These are phyloP conservation scores for Microdon myrmicae DNA, from an alignment of 2,888 invertebrate genomes.

Conservation along the genomic window DNA sequence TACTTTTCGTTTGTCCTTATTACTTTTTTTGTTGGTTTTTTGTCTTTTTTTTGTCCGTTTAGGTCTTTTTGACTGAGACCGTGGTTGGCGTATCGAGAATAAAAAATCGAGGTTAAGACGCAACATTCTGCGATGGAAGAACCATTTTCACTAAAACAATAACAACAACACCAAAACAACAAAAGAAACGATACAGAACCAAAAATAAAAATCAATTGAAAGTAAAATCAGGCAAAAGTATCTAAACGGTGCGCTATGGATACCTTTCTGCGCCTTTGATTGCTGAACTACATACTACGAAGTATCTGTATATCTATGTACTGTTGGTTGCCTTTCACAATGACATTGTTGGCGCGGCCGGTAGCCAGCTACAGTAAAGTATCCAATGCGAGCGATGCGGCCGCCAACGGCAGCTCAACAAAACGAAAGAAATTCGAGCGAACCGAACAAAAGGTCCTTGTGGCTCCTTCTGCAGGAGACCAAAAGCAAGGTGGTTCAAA, in stretches of 20 bases:
- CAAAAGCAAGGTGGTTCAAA: slow-evolving; percentile 5
- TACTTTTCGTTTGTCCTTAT: too few species aligned
- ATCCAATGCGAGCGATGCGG: slow-evolving; percentile 23
- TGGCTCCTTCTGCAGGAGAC: slow-evolving; percentile 22
- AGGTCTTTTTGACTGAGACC: too few species aligned
- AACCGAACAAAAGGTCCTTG: slow-evolving; percentile 46
- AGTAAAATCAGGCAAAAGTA: slow-evolving; percentile 45
- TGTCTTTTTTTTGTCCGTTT: slow-evolving; percentile 7
- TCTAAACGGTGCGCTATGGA: slow-evolving; percentile 50
- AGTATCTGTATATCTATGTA: too few species aligned
- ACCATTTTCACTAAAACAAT: too few species aligned
- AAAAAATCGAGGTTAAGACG: slow-evolving; percentile 40
- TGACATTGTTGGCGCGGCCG: slow-evolving; percentile 24
- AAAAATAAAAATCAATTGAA: slow-evolving; percentile 29
- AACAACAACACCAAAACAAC: not conserved
- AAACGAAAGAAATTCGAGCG: slow-evolving; percentile 46
- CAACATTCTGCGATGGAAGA: too few species aligned
- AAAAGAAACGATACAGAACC: slow-evolving; percentile 14
- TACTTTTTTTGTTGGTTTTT: not conserved
- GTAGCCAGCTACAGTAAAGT: slow-evolving; percentile 21
- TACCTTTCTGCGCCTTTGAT: slow-evolving; percentile 15
- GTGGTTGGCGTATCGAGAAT: too few species aligned
- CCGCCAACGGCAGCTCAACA: slow-evolving; percentile 23
- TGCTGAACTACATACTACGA: slow-evolving; percentile 49
- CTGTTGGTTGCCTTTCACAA: slow-evolving; percentile 32